Evolutionary conservation across 2,888 invertebrate genomes (phyloP).

Genomic region (Argyra leucocephala): DNA sequence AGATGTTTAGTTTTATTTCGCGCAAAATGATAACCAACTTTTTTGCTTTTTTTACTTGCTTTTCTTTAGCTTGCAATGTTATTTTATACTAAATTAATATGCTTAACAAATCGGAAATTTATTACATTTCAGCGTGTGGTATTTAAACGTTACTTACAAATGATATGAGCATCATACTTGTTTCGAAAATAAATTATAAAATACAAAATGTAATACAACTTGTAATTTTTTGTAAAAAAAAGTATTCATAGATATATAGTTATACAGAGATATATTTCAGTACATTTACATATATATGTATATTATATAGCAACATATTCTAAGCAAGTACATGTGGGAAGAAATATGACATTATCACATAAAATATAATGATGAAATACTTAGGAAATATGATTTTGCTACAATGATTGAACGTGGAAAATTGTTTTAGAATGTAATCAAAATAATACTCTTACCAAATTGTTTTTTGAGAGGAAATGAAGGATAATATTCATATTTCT

Average conservation of each 20-base stretch:
- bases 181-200: not conserved
- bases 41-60: not conserved
- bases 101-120: constrained; percentile 4
- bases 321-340: too few species aligned
- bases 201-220: not conserved
- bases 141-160: not conserved
- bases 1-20: not conserved
- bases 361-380: too few species aligned
- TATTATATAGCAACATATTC: too few species aligned
- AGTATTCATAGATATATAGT: too few species aligned
- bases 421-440: too few species aligned
- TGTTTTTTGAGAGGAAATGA: too few species aligned
- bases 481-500: too few species aligned
- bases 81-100: not conserved
- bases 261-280: too few species aligned
- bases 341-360: not conserved
- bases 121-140: constrained; percentile 4
- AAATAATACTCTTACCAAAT: too few species aligned
- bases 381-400: too few species aligned
- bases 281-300: too few species aligned
- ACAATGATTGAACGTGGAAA: too few species aligned
- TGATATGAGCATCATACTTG: not conserved
- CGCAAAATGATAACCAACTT: not conserved
- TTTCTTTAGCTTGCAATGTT: not conserved
- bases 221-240: not conserved